phyloP scores from a whole-genome alignment of 2,797 vertebrate species.

The Microctenopoma stevenorrisi region DNA sequence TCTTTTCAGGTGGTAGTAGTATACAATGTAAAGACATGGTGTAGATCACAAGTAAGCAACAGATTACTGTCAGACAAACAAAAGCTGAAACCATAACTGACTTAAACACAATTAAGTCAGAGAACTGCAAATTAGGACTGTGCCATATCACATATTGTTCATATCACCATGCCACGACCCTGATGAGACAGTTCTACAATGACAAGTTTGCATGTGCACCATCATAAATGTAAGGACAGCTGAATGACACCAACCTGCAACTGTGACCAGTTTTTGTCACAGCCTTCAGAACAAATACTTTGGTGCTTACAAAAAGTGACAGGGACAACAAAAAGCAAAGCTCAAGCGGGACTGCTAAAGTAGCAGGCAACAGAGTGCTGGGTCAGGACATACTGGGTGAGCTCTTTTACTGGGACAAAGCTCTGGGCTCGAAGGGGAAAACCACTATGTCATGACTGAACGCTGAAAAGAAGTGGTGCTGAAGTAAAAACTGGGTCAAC shows the following conservation, averaged over 20 bases:
- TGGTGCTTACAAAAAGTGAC: conserved; percentile 7
- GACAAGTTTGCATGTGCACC: too few relatives aligned
- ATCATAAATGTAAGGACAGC: neutral
- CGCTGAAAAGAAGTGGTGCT: conserved; percentile 68
- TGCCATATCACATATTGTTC: too few relatives aligned
- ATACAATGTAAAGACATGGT: too few relatives aligned
- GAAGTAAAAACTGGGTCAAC: conserved; percentile 78
- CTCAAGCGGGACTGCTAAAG: conserved; percentile 17
- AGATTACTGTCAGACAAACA: too few relatives aligned
- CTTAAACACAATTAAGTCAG: too few relatives aligned
- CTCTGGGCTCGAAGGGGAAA: conserved; percentile 60
- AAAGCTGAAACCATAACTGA: too few relatives aligned
- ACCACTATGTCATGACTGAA: conserved; percentile 69
- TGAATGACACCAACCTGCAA: neutral
- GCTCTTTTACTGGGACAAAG: conserved; percentile 63
- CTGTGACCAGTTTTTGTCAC: neutral
- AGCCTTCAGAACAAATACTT: neutral
- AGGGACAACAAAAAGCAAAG: conserved; percentile 14
- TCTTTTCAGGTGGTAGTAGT: too few relatives aligned
- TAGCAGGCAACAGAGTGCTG: conserved; percentile 13
- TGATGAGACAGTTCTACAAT: too few relatives aligned
- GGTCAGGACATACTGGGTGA: conserved; percentile 42
- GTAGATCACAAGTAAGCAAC: too few relatives aligned
- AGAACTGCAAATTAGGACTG: too few relatives aligned
- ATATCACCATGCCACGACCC: too few relatives aligned